These are phyloP conservation scores for Lordiphosa clarofinis DNA, from an alignment of 1,140 invertebrate genomes.

Conservation along the genomic window DNA sequence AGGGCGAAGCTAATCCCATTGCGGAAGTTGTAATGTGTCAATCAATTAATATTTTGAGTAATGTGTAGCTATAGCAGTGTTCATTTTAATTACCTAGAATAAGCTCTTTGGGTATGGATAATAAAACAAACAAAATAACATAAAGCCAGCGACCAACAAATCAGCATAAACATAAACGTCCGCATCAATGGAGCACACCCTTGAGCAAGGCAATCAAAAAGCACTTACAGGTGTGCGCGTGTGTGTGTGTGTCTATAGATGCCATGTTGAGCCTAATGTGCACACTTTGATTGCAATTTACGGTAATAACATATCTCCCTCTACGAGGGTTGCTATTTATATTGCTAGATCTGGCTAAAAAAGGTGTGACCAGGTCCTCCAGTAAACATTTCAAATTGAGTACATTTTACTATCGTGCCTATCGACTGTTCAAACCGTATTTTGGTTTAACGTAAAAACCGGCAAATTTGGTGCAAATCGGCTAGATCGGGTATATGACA, in stretches of 20 bases:
- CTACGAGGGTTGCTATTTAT: too few species aligned
- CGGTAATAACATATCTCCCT: slow-evolving; percentile 16
- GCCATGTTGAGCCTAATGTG: background rate
- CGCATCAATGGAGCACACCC: slow-evolving; percentile 35
- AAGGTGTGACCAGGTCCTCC: too few species aligned
- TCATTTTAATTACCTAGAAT: background rate
- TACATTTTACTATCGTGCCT: too few species aligned
- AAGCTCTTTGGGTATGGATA: slow-evolving; percentile 20
- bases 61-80: slow-evolving; percentile 20
- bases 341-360: too few species aligned
- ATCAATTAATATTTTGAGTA: slow-evolving; percentile 33
- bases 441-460: too few species aligned
- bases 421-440: too few species aligned
- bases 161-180: slow-evolving; percentile 9
- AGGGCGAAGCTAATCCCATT: slow-evolving; percentile 32
- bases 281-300: slow-evolving; percentile 34
- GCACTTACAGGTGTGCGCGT: slow-evolving; percentile 24
- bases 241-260: slow-evolving; percentile 12
- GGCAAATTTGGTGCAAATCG: too few species aligned
- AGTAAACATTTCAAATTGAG: too few species aligned
- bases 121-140: slow-evolving; percentile 28
- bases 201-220: slow-evolving; percentile 60
- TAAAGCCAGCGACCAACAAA: slow-evolving; percentile 5
- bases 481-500: too few species aligned
- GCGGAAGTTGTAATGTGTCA: slow-evolving; percentile 52